Percentiles rank a stretch among this genome's conserved stretches.
phyloP scores from a whole-genome alignment of 1,140 invertebrate genomes.

The Bombyx mori region DNA sequence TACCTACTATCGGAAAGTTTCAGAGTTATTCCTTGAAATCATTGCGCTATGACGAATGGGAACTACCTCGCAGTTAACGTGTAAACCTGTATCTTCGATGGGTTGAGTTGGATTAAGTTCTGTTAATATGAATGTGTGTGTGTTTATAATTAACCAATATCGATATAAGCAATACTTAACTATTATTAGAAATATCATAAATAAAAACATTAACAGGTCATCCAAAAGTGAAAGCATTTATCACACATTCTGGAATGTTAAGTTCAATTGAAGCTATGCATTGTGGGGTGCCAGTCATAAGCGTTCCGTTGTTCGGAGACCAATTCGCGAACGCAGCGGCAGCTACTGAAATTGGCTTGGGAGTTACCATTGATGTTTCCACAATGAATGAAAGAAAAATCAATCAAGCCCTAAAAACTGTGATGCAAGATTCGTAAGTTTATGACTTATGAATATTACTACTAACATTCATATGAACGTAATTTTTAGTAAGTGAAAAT shows the following conservation, averaged over 20 bases:
- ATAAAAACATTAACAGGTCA: constrained; percentile 61
- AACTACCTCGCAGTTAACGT: too few species aligned
- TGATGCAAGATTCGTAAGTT: constrained; percentile 56
- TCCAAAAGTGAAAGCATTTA: constrained; percentile 72
- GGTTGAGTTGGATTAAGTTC: too few species aligned
- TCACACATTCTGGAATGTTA: constrained; percentile 76
- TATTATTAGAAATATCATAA: not conserved
- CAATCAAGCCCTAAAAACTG: constrained; percentile 31
- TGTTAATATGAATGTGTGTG: too few species aligned
- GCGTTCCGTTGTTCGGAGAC: constrained; percentile 79
- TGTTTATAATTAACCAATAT: not conserved
- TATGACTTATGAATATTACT: not conserved
- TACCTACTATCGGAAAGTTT: too few species aligned
- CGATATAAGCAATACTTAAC: not conserved
- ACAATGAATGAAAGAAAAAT: constrained; percentile 41
- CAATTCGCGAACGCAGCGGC: constrained; percentile 71
- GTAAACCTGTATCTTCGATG: too few species aligned
- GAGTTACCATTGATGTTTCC: constrained; percentile 34
- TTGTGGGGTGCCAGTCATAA: constrained; percentile 78
- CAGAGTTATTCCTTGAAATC: too few species aligned
- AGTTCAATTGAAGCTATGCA: constrained; percentile 77
- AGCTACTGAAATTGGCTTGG: constrained; percentile 39
- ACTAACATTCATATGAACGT: not conserved
- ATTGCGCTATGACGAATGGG: too few species aligned
- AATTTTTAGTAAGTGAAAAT: not conserved